Evolutionary conservation across 2,113 vertebrate genomes (phyloP).

Genomic region (Callopanchax toddi): DNA sequence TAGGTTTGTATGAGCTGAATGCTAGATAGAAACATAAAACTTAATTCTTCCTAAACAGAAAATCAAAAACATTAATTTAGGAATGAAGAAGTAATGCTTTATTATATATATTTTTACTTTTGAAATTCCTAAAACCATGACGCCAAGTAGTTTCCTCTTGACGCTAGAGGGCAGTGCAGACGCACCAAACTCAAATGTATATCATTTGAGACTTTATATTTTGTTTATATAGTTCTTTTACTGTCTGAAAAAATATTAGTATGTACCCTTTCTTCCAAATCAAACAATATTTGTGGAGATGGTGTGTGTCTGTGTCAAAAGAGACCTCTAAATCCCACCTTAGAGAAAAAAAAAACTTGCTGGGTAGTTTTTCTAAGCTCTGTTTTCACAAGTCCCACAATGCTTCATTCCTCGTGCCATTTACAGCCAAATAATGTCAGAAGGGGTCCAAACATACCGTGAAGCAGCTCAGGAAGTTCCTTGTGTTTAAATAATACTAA

Average conservation of each 20-base stretch:
- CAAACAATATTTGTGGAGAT: too few species aligned
- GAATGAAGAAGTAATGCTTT: too few species aligned
- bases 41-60: background rate
- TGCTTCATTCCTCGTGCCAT: constrained; percentile 15
- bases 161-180: constrained; percentile 52
- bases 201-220: too few species aligned
- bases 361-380: constrained; percentile 27
- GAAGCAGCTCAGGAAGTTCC: constrained; percentile 31
- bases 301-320: background rate
- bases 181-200: constrained; percentile 8
- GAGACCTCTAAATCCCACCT: constrained; percentile 7
- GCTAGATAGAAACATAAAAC: too few species aligned
- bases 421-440: constrained; percentile 42
- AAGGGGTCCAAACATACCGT: constrained; percentile 28
- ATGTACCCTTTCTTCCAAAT: too few species aligned
- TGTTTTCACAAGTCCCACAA: constrained; percentile 43
- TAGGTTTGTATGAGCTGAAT: background rate
- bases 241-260: too few species aligned
- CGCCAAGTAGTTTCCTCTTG: constrained; percentile 11
- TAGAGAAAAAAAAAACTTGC: background rate
- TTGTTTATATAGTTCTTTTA: too few species aligned
- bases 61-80: background rate
- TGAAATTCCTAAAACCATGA: background rate
- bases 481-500: constrained; percentile 11
- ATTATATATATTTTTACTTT: too few species aligned